Evolutionary conservation across 2,888 invertebrate species (phyloP).

Genomic region (Amblyjoppa proteus): DNA sequence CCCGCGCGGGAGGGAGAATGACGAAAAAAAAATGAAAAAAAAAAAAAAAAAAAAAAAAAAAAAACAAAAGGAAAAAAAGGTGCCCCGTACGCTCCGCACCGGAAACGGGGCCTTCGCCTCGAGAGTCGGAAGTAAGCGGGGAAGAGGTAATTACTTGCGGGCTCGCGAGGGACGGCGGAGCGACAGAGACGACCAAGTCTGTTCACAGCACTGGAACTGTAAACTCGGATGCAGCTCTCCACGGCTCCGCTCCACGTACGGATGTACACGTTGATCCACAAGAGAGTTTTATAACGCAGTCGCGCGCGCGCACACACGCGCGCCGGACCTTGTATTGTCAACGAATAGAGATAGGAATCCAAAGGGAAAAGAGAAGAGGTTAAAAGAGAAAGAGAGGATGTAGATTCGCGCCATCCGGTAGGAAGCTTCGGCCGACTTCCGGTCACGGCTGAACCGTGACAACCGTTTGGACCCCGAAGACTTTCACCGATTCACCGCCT

Average conservation of each 20-base stretch:
- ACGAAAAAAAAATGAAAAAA: conserved; percentile 2
- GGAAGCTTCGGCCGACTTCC: conserved; percentile 75
- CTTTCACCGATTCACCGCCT: conserved; percentile 48
- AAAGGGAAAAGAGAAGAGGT: conserved; percentile 63
- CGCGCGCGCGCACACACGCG: conserved; percentile 61
- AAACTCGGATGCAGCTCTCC: conserved; percentile 54
- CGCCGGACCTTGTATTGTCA: conserved; percentile 54
- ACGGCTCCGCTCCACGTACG: conserved; percentile 7
- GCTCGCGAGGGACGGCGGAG: conserved; percentile 46
- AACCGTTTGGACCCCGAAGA: conserved; percentile 61
- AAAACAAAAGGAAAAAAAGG: conserved; percentile 69
- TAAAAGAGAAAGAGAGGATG: conserved; percentile 72
- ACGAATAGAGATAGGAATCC: conserved; percentile 47
- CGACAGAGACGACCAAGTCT: conserved; percentile 54
- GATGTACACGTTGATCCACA: conserved; percentile 42
- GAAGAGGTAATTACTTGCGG: conserved; percentile 80
- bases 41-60: conserved; percentile 43
- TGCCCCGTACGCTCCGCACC: conserved; percentile 71
- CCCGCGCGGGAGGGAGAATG: conserved; percentile 56
- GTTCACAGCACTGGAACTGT: conserved; percentile 63
- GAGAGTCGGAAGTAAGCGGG: conserved; percentile 81
- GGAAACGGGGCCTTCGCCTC: conserved; percentile 79
- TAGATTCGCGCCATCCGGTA: conserved; percentile 69
- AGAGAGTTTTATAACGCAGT: conserved; percentile 72
- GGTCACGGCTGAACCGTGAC: conserved; percentile 73